A percentile compares a stretch with the other conserved stretches of the same genome.
Conservation (phyloP, 2,113 vertebrate genomes). For the Scomber japonicus region DNA sequence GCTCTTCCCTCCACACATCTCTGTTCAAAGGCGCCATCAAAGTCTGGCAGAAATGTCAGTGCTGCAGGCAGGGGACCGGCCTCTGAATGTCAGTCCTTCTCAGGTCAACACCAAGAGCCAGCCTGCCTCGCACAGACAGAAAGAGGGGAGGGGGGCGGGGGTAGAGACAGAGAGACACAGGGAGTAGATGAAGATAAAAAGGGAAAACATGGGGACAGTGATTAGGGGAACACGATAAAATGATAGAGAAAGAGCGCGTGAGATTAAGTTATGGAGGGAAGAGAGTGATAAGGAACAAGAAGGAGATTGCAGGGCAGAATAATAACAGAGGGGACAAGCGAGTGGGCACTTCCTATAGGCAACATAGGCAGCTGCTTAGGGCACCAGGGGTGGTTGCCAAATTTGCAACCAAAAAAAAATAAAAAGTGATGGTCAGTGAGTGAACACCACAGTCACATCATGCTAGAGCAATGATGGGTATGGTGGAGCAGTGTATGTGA, state of each 20-base stretch:
- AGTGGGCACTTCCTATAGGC: no score
- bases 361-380: no score
- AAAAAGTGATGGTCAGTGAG: no score
- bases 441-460: no score
- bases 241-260: slow-evolving; percentile 40
- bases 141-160: slow-evolving; percentile 23
- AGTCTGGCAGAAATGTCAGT: slow-evolving; percentile 87
- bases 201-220: slow-evolving; percentile 67
- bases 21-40: slow-evolving; percentile 87
- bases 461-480: no score
- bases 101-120: slow-evolving; percentile 80
- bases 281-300: slow-evolving; percentile 33
- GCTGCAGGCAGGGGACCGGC: slow-evolving; percentile 83
- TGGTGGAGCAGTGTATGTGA: no score
- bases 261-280: slow-evolving; percentile 26
- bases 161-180: slow-evolving; percentile 17
- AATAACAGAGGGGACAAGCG: slow-evolving; percentile 23
- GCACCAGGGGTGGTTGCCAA: no score
- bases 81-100: slow-evolving; percentile 86
- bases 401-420: no score
- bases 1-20: slow-evolving; percentile 82
- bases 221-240: slow-evolving; percentile 72
- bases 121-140: slow-evolving; percentile 65
- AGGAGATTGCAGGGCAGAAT: slow-evolving; percentile 31
- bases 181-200: slow-evolving; percentile 67